A percentile compares a stretch with the other conserved stretches of the same genome.
Conservation (phyloP, 2,797 vertebrate genomes). For the Gobionotothen gibberifrons region DNA sequence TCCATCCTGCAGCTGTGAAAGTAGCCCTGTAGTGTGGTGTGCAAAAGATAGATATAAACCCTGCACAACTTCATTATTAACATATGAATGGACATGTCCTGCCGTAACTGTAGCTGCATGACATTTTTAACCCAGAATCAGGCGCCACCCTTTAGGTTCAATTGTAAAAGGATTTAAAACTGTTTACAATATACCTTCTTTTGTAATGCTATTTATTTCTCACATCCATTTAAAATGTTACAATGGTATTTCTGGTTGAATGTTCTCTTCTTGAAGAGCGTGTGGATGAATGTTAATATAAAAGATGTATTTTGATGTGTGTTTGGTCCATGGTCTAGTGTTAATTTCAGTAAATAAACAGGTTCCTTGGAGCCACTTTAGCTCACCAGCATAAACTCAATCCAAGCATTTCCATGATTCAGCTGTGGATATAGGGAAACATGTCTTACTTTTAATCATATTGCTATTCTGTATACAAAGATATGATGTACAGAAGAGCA, state of each 20-base stretch:
- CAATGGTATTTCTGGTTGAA: conserved; percentile 5
- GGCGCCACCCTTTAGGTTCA: conserved; percentile 5
- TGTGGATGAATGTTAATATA: conserved; percentile 38
- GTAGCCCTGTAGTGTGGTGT: conserved; percentile 46
- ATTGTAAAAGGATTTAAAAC: conserved; percentile 14
- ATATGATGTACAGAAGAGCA: conserved; percentile 2
- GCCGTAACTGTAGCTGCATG: conserved; percentile 21
- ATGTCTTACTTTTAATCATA: conserved; percentile 27
- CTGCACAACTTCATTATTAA: conserved; percentile 19
- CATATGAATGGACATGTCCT: conserved; percentile 15
- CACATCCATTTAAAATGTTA: conserved; percentile 7
- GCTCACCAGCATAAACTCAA: conserved; percentile 74
- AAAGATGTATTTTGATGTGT: conserved; percentile 37
- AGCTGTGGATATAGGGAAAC: conserved; percentile 40
- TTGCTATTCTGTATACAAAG: conserved; percentile 48
- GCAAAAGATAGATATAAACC: conserved; percentile 4
- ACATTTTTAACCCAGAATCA: background rate
- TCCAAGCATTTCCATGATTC: conserved; percentile 57
- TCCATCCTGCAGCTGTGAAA: conserved; percentile 65
- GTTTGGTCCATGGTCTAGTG: conserved; percentile 39
- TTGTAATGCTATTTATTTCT: conserved; percentile 27
- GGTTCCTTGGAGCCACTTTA: conserved; percentile 55
- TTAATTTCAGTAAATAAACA: conserved; percentile 33
- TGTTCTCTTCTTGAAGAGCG: background rate
- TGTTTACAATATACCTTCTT: background rate